phyloP scores from a whole-genome alignment of 2,888 invertebrate species.

The Strigamia crassipes region DNA sequence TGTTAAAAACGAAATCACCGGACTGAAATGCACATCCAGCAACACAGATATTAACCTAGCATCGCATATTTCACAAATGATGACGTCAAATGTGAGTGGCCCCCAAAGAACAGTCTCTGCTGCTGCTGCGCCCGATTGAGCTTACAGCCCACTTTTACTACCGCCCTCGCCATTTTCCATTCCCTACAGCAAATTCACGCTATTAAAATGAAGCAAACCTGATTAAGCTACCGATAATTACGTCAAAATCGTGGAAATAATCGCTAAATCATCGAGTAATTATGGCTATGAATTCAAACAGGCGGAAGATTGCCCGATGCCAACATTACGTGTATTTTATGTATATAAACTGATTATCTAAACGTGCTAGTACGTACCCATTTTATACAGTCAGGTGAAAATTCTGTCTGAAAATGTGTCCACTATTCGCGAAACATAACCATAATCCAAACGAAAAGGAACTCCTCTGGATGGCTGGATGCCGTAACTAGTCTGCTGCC shows the following conservation, averaged over 20 bases:
- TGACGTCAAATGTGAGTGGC: neutral
- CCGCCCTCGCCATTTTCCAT: neutral
- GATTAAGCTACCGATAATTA: neutral
- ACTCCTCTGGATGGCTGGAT: neutral
- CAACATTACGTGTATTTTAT: neutral
- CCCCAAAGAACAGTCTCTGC: neutral
- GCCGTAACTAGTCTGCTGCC: neutral
- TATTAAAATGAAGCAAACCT: neutral
- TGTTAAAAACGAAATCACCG: neutral
- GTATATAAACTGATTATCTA: neutral
- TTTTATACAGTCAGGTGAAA: neutral
- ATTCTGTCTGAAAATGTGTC: neutral
- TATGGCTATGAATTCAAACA: neutral
- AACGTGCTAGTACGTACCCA: neutral
- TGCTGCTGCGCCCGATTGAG: neutral
- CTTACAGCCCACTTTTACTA: neutral
- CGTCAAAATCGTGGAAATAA: neutral
- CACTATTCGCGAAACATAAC: neutral
- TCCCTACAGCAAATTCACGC: neutral
- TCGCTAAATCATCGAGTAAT: neutral
- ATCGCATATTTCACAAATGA: neutral
- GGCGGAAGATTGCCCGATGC: neutral
- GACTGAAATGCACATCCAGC: neutral
- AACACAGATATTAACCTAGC: neutral
- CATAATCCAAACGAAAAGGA: neutral